Percentiles rank a stretch among this genome's conserved stretches.
These are phyloP conservation scores for Acrobasis suavella DNA, from an alignment of 2,888 invertebrate genomes.

Conservation along the genomic window DNA sequence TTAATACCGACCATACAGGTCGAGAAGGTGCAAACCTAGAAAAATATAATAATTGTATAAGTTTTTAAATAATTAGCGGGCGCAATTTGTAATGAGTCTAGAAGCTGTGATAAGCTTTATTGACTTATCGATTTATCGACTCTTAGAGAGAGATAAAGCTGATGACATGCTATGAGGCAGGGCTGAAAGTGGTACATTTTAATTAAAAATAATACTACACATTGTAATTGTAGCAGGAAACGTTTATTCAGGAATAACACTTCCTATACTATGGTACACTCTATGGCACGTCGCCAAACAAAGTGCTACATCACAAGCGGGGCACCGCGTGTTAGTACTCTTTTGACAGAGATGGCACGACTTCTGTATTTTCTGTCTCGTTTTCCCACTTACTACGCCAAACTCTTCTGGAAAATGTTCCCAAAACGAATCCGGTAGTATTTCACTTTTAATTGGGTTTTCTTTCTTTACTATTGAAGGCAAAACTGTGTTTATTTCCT, in stretches of 20 bases:
- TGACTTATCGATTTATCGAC: too few species aligned
- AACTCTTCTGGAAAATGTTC: conserved; percentile 10
- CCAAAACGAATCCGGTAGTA: conserved; percentile 1
- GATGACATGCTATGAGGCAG: too few species aligned
- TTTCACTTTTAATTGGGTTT: not conserved
- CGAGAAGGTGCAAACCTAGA: too few species aligned
- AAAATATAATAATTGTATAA: too few species aligned
- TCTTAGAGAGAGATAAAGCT: too few species aligned
- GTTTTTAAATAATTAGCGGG: too few species aligned
- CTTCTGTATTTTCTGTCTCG: conserved; percentile 1
- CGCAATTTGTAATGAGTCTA: too few species aligned
- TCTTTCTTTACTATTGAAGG: not conserved
- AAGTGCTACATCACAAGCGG: conserved; percentile 5
- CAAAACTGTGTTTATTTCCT: not conserved
- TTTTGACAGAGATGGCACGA: not conserved
- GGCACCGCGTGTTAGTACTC: not conserved
- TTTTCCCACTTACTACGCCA: not conserved
- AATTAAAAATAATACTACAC: too few species aligned
- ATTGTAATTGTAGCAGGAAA: too few species aligned
- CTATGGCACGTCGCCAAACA: conserved; percentile 7
- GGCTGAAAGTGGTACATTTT: too few species aligned
- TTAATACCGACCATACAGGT: too few species aligned
- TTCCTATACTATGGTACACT: not conserved
- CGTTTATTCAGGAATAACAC: not conserved
- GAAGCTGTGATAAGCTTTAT: too few species aligned